Percentiles rank a stretch among this genome's conserved stretches.
phyloP scores from a whole-genome alignment of 2,888 invertebrate species.

The Sacculina carcini region DNA sequence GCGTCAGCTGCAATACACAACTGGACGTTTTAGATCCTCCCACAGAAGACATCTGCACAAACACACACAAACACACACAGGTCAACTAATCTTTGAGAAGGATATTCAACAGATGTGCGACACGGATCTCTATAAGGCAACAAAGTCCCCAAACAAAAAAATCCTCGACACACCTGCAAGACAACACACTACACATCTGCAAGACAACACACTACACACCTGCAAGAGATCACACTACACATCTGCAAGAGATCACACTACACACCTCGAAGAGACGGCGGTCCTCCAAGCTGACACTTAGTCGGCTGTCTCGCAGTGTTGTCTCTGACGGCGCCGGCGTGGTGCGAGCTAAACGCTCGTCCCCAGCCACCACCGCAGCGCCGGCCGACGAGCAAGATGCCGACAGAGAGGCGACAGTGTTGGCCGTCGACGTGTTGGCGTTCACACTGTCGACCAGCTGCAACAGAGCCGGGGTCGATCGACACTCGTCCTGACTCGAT shows the following conservation, averaged over 20 bases:
- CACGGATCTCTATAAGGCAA: too few species aligned
- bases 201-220: neutral
- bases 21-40: conserved; percentile 9
- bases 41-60: neutral
- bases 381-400: conserved; percentile 11
- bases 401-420: neutral
- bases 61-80: too few species aligned
- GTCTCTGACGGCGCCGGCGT: conserved; percentile 12
- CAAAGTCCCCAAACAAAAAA: too few species aligned
- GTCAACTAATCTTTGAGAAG: too few species aligned
- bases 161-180: too few species aligned
- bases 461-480: conserved; percentile 26
- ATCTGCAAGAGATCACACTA: conserved; percentile 5
- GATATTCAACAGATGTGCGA: too few species aligned
- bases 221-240: conserved; percentile 5
- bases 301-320: conserved; percentile 26
- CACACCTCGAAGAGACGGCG: conserved; percentile 41
- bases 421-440: neutral
- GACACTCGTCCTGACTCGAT: conserved; percentile 65
- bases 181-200: too few species aligned
- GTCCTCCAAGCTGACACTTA: conserved; percentile 65
- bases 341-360: conserved; percentile 8
- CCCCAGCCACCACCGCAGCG: conserved; percentile 11
- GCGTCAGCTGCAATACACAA: conserved; percentile 32
- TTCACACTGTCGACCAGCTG: conserved; percentile 12